phyloP scores from a whole-genome alignment of 1,140 invertebrate genomes.

The Diorhabda elongata region DNA sequence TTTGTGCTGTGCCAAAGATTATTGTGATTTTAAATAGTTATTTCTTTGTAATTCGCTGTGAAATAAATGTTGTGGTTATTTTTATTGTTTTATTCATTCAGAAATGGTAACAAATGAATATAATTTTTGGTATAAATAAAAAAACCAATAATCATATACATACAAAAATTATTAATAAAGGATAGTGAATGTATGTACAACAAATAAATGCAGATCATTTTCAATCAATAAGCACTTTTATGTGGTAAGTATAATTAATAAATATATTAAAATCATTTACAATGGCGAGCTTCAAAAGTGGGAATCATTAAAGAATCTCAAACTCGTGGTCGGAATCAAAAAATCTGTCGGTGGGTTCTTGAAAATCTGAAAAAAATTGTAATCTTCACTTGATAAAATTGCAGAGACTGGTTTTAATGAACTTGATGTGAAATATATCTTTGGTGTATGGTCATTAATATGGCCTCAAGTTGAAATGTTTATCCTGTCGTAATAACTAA shows the following conservation, averaged over 20 bases:
- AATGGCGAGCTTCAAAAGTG: neutral
- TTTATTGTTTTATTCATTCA: too few species aligned
- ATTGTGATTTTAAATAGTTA: too few species aligned
- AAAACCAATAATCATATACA: neutral
- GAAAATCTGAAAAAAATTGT: conserved; percentile 8
- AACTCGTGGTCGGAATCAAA: conserved; percentile 26
- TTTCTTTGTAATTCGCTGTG: too few species aligned
- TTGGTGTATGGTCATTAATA: too few species aligned
- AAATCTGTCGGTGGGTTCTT: conserved; percentile 4
- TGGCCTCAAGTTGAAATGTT: too few species aligned
- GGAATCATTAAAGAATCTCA: conserved; percentile 21
- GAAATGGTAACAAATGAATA: neutral
- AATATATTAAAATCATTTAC: neutral
- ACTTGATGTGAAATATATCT: too few species aligned
- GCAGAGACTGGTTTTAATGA: too few species aligned
- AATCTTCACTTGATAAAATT: too few species aligned
- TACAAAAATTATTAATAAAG: conserved; percentile 1
- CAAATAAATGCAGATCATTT: neutral
- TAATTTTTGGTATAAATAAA: neutral
- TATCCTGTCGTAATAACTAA: too few species aligned
- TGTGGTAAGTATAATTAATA: neutral
- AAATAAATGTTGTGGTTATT: too few species aligned
- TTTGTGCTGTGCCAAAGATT: too few species aligned
- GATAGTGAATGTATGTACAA: neutral
- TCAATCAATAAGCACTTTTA: neutral